Evolutionary conservation across 2,888 invertebrate genomes (phyloP).

Genomic region (Lasioglossum marginatum): DNA sequence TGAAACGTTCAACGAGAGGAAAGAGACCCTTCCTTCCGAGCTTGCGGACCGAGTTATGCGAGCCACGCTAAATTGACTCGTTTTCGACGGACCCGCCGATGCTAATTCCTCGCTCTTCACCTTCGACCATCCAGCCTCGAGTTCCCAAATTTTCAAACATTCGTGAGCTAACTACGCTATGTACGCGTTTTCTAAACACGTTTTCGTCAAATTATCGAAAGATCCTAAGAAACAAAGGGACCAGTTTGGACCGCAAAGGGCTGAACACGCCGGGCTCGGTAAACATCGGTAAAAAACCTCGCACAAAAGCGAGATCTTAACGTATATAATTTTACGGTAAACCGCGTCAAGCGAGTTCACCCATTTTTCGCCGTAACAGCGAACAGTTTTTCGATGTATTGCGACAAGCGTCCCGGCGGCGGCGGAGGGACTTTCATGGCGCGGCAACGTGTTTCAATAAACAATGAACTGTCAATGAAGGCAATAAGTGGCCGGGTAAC

Average conservation of each 20-base stretch:
- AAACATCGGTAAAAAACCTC: no score
- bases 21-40: slow-evolving; percentile 3
- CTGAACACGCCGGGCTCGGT: no score
- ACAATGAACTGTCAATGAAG: slow-evolving; percentile 26
- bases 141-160: background rate
- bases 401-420: background rate
- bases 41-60: slow-evolving; percentile 26
- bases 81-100: slow-evolving; percentile 36
- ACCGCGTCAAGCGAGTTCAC: background rate
- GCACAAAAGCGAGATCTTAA: no score
- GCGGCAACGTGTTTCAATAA: slow-evolving; percentile 1
- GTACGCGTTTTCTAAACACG: no score
- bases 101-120: background rate
- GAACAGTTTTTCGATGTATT: background rate
- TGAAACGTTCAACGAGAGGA: slow-evolving; percentile 43
- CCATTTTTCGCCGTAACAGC: background rate
- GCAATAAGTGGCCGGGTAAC: slow-evolving; percentile 22
- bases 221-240: no score
- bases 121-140: background rate
- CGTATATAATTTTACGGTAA: no score
- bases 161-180: background rate
- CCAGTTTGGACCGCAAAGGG: no score
- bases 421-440: background rate
- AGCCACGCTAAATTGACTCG: slow-evolving; percentile 52
- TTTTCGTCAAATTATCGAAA: no score